Evolutionary conservation across 2,888 invertebrate species (phyloP).

Genomic region (Drosophila acutilabella): DNA sequence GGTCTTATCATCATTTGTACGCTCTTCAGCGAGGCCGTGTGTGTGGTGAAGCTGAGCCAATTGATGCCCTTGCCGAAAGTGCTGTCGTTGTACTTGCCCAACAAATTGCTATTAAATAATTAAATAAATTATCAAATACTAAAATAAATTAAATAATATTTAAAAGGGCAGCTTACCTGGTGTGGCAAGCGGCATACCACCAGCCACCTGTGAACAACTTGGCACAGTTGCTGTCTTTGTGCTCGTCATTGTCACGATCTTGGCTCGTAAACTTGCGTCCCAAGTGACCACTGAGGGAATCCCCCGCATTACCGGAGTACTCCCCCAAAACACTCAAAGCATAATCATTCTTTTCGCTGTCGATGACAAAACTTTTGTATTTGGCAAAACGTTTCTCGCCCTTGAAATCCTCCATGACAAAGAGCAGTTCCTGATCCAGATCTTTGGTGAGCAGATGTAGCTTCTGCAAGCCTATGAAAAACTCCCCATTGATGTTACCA

Average conservation of each 20-base stretch:
- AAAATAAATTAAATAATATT: background rate
- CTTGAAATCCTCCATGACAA: conserved; percentile 88
- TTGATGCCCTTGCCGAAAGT: conserved; percentile 88
- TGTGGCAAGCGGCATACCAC: conserved; percentile 91
- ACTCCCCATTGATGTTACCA: conserved; percentile 89
- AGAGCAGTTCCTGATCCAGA: conserved; percentile 86
- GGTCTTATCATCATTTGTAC: conserved; percentile 89
- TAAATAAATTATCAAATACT: background rate
- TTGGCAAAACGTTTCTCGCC: conserved; percentile 87
- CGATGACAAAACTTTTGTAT: conserved; percentile 88
- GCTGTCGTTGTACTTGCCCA: conserved; percentile 87
- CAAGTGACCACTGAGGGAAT: conserved; percentile 89
- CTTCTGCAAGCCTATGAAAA: conserved; percentile 90
- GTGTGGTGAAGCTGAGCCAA: conserved; percentile 89
- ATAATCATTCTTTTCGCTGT: conserved; percentile 88
- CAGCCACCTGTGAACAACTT: conserved; percentile 89
- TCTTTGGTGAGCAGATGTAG: conserved; percentile 86
- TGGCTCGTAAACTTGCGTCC: conserved; percentile 89
- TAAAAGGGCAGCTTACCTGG: conserved; percentile 84
- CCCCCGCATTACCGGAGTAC: conserved; percentile 88
- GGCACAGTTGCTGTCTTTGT: conserved; percentile 88
- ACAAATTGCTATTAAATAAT: conserved; percentile 86
- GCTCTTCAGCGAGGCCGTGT: conserved; percentile 87
- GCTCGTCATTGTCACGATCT: conserved; percentile 89
- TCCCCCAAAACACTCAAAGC: conserved; percentile 88